phyloP scores from a whole-genome alignment of 2,797 vertebrate genomes.

The Vipera ursinii region DNA sequence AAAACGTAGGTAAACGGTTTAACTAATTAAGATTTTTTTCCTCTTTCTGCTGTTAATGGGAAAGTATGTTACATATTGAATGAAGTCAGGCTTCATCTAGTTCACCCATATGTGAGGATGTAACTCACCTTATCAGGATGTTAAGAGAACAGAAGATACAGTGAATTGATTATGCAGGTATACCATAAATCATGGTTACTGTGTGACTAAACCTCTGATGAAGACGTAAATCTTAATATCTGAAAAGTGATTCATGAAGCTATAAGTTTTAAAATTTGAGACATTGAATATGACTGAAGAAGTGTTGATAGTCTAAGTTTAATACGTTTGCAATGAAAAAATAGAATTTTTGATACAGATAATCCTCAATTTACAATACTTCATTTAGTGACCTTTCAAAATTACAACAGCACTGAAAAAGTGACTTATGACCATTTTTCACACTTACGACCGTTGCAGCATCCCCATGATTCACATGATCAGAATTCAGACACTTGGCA shows the following conservation, averaged over 20 bases:
- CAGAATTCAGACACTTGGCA: not conserved
- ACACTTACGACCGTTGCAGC: not conserved
- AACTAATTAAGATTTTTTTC: not conserved
- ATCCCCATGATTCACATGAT: not conserved
- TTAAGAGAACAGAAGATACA: constrained; percentile 1
- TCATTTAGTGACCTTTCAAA: not conserved
- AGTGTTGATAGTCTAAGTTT: not conserved
- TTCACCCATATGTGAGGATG: not conserved
- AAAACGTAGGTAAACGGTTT: not conserved
- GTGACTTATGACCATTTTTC: not conserved
- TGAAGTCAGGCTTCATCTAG: not conserved
- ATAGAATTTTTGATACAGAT: not conserved
- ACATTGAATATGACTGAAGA: not conserved
- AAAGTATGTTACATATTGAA: not conserved
- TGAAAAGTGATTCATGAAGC: not conserved
- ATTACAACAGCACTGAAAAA: not conserved
- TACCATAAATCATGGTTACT: not conserved
- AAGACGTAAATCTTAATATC: not conserved
- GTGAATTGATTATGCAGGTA: not conserved
- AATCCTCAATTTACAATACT: not conserved
- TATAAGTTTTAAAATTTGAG: not conserved
- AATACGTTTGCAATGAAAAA: too few relatives aligned
- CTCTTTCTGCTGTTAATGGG: not conserved
- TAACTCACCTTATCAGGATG: not conserved
- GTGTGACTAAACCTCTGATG: not conserved